Conservation (phyloP, 2,113 vertebrate genomes). For the Neomonachus schauinslandi region DNA sequence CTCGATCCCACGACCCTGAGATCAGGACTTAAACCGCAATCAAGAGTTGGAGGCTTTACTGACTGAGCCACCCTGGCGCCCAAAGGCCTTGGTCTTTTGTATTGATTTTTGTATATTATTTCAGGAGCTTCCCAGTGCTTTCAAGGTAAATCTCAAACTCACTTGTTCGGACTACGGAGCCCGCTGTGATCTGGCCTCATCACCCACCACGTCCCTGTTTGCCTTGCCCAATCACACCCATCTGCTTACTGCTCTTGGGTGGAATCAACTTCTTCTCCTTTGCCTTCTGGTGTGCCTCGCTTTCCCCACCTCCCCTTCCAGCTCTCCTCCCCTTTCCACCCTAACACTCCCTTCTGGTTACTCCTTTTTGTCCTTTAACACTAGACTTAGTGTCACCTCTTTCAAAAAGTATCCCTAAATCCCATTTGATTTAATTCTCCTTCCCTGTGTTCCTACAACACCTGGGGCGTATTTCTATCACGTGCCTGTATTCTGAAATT, state of each 20-base stretch:
- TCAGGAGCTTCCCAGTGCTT: neutral
- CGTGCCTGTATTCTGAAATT: neutral
- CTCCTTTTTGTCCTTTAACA: neutral
- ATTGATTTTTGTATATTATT: neutral
- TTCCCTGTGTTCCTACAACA: neutral
- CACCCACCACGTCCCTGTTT: rapidly evolving
- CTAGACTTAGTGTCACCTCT: neutral
- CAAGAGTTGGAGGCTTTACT: neutral
- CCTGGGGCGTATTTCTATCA: neutral
- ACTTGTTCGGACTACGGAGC: neutral
- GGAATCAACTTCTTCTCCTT: neutral
- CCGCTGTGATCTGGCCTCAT: neutral
- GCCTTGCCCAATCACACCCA: rapidly evolving
- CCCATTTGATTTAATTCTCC: neutral
- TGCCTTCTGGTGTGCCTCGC: neutral
- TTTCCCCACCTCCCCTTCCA: neutral
- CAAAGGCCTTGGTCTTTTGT: neutral
- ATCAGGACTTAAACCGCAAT: neutral
- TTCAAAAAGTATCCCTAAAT: neutral
- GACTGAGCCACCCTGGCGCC: neutral
- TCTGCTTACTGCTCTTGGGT: neutral
- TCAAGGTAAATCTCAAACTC: neutral
- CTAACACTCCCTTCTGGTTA: neutral
- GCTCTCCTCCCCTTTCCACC: neutral
- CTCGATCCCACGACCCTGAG: neutral